phyloP scores from a whole-genome alignment of 2,113 vertebrate genomes.

The Marmota monax region DNA sequence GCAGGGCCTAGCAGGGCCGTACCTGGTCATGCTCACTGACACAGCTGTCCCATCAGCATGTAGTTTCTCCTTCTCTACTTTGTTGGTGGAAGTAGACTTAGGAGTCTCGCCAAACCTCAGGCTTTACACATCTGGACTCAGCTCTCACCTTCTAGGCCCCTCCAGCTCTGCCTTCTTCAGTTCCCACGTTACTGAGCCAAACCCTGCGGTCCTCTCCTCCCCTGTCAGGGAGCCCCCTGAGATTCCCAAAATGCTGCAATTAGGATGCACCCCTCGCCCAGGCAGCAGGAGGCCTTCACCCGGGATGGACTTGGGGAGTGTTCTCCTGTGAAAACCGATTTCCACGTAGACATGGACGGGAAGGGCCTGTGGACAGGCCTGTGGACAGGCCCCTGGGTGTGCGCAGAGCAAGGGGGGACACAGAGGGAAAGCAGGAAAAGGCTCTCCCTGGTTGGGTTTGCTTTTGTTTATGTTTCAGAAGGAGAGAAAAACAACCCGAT shows the following conservation, averaged over 20 bases:
- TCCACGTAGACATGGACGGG: background rate
- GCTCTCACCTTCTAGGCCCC: background rate
- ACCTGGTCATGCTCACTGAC: too few relatives aligned
- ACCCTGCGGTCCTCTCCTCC: background rate
- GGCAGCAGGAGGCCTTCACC: background rate
- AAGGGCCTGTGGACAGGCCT: too few relatives aligned
- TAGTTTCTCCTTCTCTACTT: background rate
- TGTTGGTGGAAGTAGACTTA: background rate
- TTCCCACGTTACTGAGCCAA: accelerated
- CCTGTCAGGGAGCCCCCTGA: background rate
- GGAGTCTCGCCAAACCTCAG: background rate
- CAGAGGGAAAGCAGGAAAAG: background rate
- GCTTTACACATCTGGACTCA: background rate
- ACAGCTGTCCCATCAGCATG: background rate
- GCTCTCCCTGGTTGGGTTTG: background rate
- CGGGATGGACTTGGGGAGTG: accelerated
- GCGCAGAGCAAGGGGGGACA: background rate
- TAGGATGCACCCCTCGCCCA: accelerated
- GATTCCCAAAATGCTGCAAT: background rate
- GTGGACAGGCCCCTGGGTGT: too few relatives aligned
- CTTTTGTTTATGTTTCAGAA: background rate
- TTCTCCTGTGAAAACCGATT: background rate
- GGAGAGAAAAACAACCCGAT: background rate
- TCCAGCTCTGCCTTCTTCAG: background rate
- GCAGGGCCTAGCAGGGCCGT: background rate